Evolutionary conservation across 1,140 invertebrate genomes (phyloP).

Genomic region (Drosophila setifemur): DNA sequence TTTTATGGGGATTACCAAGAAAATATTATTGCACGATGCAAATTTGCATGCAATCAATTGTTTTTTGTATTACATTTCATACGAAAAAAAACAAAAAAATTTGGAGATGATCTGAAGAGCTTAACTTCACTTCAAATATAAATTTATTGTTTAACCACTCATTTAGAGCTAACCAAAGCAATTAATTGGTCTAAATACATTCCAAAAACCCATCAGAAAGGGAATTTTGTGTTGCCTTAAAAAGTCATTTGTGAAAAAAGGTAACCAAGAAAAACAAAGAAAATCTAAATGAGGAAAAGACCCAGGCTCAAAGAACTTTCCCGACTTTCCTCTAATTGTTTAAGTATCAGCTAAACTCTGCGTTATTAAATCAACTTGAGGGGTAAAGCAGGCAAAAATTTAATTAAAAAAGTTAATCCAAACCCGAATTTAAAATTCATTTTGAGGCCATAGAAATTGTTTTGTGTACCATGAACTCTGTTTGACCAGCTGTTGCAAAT

Average conservation of each 20-base stretch:
- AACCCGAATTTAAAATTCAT: conserved; percentile 37
- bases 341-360: conserved; percentile 29
- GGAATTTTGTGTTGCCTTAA: not conserved
- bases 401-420: conserved; percentile 52
- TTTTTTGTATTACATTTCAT: too few species aligned
- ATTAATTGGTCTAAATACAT: too few species aligned
- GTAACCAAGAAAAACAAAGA: conserved; percentile 14
- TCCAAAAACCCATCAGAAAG: too few species aligned
- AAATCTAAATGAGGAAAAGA: conserved; percentile 18
- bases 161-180: too few species aligned
- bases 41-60: too few species aligned
- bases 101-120: too few species aligned
- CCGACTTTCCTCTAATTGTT: conserved; percentile 37
- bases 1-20: too few species aligned
- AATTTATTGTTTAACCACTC: too few species aligned
- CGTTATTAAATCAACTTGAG: conserved; percentile 24
- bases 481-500: conserved; percentile 34
- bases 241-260: conserved; percentile 22
- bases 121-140: too few species aligned
- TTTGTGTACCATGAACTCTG: conserved; percentile 18
- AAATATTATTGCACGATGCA: too few species aligned
- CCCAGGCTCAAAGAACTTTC: not conserved
- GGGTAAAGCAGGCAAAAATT: conserved; percentile 4
- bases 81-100: too few species aligned
- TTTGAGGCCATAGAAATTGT: conserved; percentile 7